phyloP scores from a whole-genome alignment of 2,797 vertebrate genomes.

The Xerus rutilus region DNA sequence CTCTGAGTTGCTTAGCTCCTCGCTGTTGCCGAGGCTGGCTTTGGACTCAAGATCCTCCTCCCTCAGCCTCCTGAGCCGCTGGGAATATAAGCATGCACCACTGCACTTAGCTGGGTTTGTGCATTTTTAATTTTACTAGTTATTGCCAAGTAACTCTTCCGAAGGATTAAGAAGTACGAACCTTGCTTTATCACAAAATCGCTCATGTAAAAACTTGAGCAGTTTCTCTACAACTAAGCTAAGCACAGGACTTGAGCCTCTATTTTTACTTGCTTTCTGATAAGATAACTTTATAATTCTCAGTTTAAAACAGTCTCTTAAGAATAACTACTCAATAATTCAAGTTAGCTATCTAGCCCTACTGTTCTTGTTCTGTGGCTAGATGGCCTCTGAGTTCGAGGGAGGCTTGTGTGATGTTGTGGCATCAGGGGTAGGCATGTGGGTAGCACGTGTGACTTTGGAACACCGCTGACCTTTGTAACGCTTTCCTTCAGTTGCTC shows the following conservation, averaged over 20 bases:
- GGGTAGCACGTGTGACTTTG: not conserved
- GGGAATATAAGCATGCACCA: too few species aligned
- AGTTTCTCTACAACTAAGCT: not conserved
- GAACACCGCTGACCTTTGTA: not conserved
- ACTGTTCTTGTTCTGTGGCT: not conserved
- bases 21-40: too few species aligned
- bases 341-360: not conserved
- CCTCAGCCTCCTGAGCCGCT: too few species aligned
- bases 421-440: not conserved
- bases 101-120: too few species aligned
- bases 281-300: not conserved
- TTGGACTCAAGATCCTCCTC: too few species aligned
- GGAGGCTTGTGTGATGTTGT: not conserved
- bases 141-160: not conserved
- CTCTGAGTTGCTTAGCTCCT: too few species aligned
- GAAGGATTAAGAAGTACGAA: not conserved
- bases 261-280: not conserved
- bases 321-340: not conserved
- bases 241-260: not conserved
- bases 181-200: not conserved
- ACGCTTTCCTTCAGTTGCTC: not conserved
- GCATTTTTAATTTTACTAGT: too few species aligned
- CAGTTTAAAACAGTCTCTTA: not conserved
- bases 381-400: not conserved
- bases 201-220: not conserved